Evolutionary conservation across 2,888 invertebrate species (phyloP), one percentile per base, ranked within the genome.

Genomic region (Parelbella ahira): DNA sequence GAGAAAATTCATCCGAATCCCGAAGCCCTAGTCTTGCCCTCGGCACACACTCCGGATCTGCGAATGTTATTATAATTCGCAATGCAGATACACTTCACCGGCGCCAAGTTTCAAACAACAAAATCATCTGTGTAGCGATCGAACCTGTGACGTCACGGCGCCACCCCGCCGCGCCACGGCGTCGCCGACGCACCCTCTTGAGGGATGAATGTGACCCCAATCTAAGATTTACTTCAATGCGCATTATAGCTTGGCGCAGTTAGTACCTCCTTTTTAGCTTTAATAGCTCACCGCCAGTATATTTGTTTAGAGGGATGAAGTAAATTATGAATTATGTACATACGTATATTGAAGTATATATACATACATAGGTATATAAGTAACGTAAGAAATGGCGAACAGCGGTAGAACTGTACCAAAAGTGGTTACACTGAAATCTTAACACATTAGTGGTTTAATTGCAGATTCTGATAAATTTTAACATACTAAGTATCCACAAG

Each of bases 171-270:
- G 76, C 83, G 84, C 53, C 82, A 44, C 7, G 28, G 27, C 54
- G 84, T 57, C 84, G 80, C 79, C 78, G 59, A 68, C 70, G 67
- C 73, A 73, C 67, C 67, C 67, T 62, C 59, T 32, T n/a, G 54
- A 61, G 69, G 75, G 73, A 74, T 70, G 70, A 64, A 65, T 63
- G 51, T 58, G 71, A 73, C 79, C 80, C 63, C 70, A 52, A 70
- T 76, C 42, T 45, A 49, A 58, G 55, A 53, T 58, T 57, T 49
- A 50, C 51, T 51, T 48, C 46, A 39, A 21, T 38, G 45, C 41
- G 34, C 41, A 41, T 41, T 41, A 27, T 20, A 20, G 20, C 33
- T 33, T 41, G 33, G 41, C 38, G 29, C 12, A 25, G 21, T 9
- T 18, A n/a, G 8, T 30, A 12, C 23, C n/a, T 1, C 2, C 11